Conservation (phyloP, 2,113 vertebrate species). For the Hippocampus mohnikei region DNA sequence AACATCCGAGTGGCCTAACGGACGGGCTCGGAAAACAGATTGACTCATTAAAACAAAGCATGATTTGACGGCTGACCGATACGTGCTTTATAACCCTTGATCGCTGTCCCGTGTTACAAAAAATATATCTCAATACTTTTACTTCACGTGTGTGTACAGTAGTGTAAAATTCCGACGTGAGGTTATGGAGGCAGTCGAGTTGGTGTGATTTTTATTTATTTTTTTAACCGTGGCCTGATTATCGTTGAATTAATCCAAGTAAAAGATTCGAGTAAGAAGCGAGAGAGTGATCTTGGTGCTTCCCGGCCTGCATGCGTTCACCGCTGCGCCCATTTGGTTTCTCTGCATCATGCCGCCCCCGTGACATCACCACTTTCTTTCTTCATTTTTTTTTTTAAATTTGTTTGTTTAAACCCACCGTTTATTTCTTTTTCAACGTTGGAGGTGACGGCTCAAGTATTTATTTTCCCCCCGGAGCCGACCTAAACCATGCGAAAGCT, state of each 20-base stretch:
- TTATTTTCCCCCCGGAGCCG: conserved; percentile 17
- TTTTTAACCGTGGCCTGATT: conserved; percentile 14
- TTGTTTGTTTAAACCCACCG: conserved; percentile 2
- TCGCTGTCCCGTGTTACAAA: conserved; percentile 51
- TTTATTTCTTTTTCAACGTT: conserved; percentile 31
- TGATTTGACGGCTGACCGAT: conserved; percentile 54
- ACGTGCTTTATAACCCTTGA: conserved; percentile 58
- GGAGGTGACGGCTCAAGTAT: conserved; percentile 20
- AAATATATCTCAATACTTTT: conserved; percentile 38
- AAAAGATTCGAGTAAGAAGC: background rate
- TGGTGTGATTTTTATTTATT: background rate
- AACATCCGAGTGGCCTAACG: conserved; percentile 74
- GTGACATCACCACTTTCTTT: conserved; percentile 40
- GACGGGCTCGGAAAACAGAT: conserved; percentile 57
- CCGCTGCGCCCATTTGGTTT: conserved; percentile 58
- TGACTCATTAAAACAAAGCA: conserved; percentile 62
- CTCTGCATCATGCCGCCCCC: conserved; percentile 51
- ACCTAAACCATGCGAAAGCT: conserved; percentile 52
- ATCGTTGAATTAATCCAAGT: conserved; percentile 1
- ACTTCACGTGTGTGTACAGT: conserved; percentile 46
- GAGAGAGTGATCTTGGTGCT: background rate
- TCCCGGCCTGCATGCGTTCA: conserved; percentile 32
- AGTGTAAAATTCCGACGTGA: conserved; percentile 36
- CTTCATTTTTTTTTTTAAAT: background rate
- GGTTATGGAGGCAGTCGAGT: conserved; percentile 3